Percentiles rank a stretch among this genome's conserved stretches.
Conservation (phyloP, 2,888 invertebrate genomes). For the Microchrysa polita region DNA sequence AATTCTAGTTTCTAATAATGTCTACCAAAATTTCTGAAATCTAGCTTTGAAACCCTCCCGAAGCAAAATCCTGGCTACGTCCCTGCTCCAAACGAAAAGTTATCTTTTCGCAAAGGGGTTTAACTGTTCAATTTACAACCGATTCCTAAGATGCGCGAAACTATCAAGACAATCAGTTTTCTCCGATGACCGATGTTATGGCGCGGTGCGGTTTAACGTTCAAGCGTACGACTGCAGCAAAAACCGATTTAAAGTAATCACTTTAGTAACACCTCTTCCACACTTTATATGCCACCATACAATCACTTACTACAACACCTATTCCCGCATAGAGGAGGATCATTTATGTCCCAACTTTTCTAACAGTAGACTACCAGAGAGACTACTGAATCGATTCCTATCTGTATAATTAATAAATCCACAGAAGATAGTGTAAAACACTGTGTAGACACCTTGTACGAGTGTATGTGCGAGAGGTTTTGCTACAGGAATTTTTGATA, state of each 20-base stretch:
- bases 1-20: too few relatives aligned
- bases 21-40: too few relatives aligned
- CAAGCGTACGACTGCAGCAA: background rate
- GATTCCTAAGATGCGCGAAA: background rate
- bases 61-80: too few relatives aligned
- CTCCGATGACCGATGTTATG: background rate
- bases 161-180: constrained; percentile 10
- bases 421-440: constrained; percentile 15
- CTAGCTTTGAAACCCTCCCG: too few relatives aligned
- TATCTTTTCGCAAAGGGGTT: background rate
- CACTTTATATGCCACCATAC: background rate
- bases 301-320: too few relatives aligned
- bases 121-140: background rate
- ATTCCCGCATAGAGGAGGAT: background rate
- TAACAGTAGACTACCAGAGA: constrained; percentile 4
- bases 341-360: constrained; percentile 16
- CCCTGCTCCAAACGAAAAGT: too few relatives aligned
- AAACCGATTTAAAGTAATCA: constrained; percentile 16
- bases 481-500: constrained; percentile 22
- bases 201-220: background rate
- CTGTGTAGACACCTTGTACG: constrained; percentile 23
- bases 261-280: constrained; percentile 27
- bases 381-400: constrained; percentile 36
- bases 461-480: background rate
- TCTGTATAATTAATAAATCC: constrained; percentile 35